Conservation (phyloP, 2,113 vertebrate genomes). For the Chiloscyllium plagiosum region DNA sequence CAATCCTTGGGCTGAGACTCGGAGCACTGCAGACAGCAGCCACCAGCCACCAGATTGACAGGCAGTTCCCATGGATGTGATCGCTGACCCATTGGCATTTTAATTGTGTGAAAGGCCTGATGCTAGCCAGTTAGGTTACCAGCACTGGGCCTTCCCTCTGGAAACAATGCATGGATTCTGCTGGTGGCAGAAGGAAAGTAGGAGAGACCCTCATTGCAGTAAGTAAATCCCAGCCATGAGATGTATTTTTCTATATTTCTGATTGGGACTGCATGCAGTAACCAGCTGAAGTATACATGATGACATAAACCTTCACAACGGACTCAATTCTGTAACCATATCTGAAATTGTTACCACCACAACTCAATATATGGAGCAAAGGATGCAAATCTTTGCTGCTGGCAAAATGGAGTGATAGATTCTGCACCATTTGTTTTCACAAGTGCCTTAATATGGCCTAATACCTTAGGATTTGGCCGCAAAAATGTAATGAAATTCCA, state of each 20-base stretch:
- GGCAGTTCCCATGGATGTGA: no score
- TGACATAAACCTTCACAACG: no score
- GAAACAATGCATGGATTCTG: no score
- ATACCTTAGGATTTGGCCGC: neutral
- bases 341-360: neutral
- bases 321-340: neutral
- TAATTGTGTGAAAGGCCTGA: no score
- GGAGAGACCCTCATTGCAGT: no score
- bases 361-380: neutral
- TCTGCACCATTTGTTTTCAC: neutral
- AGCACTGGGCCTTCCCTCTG: no score
- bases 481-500: neutral
- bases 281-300: neutral
- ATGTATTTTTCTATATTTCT: constrained; percentile 1
- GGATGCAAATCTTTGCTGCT: neutral
- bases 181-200: no score
- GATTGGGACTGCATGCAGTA: neutral
- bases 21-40: no score
- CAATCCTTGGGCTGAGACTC: no score
- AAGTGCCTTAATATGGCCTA: neutral
- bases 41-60: no score
- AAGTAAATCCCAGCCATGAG: neutral
- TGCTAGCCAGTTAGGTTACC: no score
- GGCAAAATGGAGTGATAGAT: neutral
- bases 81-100: no score